A percentile compares a stretch with the other conserved stretches of the same genome.
Conservation (phyloP, 92 coral and sea anemone genomes). For the Phenganax stokvisi region DNA sequence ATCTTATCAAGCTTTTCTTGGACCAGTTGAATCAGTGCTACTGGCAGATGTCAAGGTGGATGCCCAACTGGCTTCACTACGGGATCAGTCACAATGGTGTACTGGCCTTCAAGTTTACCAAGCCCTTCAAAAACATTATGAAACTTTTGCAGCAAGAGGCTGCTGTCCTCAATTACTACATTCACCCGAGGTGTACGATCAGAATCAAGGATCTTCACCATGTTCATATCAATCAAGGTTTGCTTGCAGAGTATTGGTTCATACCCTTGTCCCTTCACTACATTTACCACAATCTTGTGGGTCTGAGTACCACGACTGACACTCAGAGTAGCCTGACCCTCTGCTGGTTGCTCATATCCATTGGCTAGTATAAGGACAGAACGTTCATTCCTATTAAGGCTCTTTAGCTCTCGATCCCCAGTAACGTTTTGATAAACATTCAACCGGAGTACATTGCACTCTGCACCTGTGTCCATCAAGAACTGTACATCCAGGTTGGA, state of each 20-base stretch:
- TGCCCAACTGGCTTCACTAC: conserved; percentile 28
- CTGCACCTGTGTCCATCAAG: conserved; percentile 51
- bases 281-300: conserved; percentile 44
- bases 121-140: too few species aligned
- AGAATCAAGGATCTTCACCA: conserved; percentile 36
- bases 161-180: conserved; percentile 22
- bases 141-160: conserved; percentile 29
- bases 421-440: conserved; percentile 37
- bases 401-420: conserved; percentile 20
- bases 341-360: conserved; percentile 50
- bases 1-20: too few species aligned
- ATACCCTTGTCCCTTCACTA: conserved; percentile 43
- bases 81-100: conserved; percentile 29
- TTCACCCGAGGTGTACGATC: conserved; percentile 21
- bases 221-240: conserved; percentile 48
- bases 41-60: conserved; percentile 11
- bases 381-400: neutral
- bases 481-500: conserved; percentile 34
- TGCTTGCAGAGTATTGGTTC: conserved; percentile 50
- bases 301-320: conserved; percentile 28
- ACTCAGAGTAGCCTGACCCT: conserved; percentile 39
- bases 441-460: conserved; percentile 44
- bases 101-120: conserved; percentile 7
- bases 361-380: conserved; percentile 48
- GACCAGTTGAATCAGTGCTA: too few species aligned